Conservation (phyloP, 2,113 vertebrate species). For the Forbesichthys agassizii region DNA sequence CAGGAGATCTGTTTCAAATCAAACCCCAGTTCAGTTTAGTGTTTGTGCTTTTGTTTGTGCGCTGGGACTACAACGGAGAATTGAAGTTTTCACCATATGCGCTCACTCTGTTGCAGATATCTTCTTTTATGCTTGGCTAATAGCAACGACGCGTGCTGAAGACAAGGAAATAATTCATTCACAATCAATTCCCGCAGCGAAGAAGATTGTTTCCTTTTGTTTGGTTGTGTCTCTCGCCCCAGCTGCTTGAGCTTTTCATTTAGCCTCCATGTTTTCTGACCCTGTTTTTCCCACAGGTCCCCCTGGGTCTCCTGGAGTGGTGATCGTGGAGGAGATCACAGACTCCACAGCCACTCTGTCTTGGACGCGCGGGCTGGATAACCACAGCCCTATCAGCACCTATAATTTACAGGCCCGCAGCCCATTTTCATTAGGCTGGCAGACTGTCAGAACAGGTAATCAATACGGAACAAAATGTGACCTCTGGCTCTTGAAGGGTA, state of each 20-base stretch:
- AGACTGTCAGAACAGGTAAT: conserved; percentile 92
- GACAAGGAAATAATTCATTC: conserved; percentile 9
- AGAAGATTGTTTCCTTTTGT: conserved; percentile 17
- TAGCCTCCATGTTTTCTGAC: conserved; percentile 1
- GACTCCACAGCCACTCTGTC: conserved; percentile 91
- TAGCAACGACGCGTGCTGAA: conserved; percentile 18
- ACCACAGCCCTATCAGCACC: conserved; percentile 92
- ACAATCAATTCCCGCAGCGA: conserved; percentile 7
- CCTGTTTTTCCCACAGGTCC: conserved; percentile 78
- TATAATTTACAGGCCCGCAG: conserved; percentile 95
- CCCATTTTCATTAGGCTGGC: conserved; percentile 97
- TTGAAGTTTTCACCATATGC: conserved; percentile 20
- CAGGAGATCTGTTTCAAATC: conserved; percentile 35
- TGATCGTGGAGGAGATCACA: conserved; percentile 96
- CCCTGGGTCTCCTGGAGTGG: conserved; percentile 93
- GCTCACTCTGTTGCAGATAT: conserved; percentile 15
- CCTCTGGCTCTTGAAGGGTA: conserved; percentile 32
- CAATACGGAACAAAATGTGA: conserved; percentile 49
- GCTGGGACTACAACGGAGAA: conserved; percentile 7
- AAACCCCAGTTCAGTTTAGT: conserved; percentile 33
- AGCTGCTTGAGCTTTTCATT: conserved; percentile 30
- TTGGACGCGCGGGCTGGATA: conserved; percentile 91
- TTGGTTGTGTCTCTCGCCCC: background rate
- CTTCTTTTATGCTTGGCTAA: conserved; percentile 31
- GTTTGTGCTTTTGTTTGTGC: conserved; percentile 32